Percentiles rank a stretch among this genome's conserved stretches.
Conservation (phyloP, 2,797 vertebrate genomes). For the Helarctos malayanus region DNA sequence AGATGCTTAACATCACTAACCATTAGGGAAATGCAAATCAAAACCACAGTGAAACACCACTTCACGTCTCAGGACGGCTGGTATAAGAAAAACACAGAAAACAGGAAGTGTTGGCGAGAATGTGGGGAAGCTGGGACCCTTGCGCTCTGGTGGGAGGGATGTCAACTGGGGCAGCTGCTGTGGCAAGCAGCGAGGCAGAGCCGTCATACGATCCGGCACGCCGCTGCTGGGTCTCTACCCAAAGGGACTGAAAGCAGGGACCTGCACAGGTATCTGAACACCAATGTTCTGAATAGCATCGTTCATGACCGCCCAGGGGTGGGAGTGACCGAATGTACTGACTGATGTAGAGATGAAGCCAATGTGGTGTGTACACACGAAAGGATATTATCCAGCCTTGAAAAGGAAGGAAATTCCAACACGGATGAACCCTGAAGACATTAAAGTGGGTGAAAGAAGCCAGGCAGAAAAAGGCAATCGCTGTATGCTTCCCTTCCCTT, state of each 20-base stretch:
- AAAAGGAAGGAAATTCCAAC: not conserved
- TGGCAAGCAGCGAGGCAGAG: not conserved
- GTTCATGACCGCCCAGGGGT: not conserved
- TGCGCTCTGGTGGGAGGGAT: not conserved
- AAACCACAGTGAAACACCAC: not conserved
- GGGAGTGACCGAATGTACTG: rapidly evolving
- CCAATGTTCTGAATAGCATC: not conserved
- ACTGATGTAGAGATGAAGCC: not conserved
- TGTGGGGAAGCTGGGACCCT: not conserved
- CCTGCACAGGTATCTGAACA: not conserved
- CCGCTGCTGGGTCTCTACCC: not conserved
- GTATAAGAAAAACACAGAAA: not conserved
- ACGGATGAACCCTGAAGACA: not conserved
- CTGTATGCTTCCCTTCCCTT: not conserved
- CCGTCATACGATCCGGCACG: not conserved
- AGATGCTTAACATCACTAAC: not conserved
- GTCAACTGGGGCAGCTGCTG: not conserved
- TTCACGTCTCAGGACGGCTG: not conserved
- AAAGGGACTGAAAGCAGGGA: not conserved
- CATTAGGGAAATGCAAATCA: not conserved
- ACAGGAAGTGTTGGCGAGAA: not conserved
- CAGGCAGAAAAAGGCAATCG: not conserved
- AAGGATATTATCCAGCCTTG: not conserved
- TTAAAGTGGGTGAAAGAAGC: not conserved
- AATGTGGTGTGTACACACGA: not conserved